Evolutionary conservation across 1,140 invertebrate genomes (phyloP).

Genomic region (Pachyrhynchus sulphureomaculatus): DNA sequence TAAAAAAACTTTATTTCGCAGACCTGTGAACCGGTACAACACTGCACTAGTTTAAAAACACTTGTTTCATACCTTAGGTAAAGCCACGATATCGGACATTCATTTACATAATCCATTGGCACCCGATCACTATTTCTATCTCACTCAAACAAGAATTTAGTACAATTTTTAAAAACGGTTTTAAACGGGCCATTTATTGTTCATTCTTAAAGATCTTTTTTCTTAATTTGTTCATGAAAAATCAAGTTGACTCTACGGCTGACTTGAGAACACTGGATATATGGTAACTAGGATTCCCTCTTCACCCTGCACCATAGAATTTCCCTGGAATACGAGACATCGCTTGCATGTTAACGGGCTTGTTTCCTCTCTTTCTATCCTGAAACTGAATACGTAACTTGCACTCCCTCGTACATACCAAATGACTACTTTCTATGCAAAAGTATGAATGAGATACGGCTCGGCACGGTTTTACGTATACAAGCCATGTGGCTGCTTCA

Average conservation of each 20-base stretch:
- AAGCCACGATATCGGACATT: too few species aligned
- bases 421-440: conserved; percentile 55
- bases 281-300: conserved; percentile 54
- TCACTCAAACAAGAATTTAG: not conserved
- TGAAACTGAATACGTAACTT: conserved; percentile 36
- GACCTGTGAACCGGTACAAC: too few species aligned
- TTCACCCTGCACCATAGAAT: conserved; percentile 46
- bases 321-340: conserved; percentile 59
- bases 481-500: conserved; percentile 42
- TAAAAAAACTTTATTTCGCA: too few species aligned
- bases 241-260: conserved; percentile 43
- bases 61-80: too few species aligned
- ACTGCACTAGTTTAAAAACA: too few species aligned
- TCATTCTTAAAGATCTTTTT: not conserved
- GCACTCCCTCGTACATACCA: conserved; percentile 53
- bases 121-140: not conserved
- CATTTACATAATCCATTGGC: conserved; percentile 8
- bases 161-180: not conserved
- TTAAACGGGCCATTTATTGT: not conserved
- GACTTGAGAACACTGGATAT: conserved; percentile 54
- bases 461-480: conserved; percentile 47
- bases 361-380: conserved; percentile 54
- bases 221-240: conserved; percentile 13
- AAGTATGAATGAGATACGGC: conserved; percentile 54
- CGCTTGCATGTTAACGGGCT: conserved; percentile 54